Evolutionary conservation across 1,140 invertebrate genomes (phyloP).

Genomic region (Diploscapter pachys): DNA sequence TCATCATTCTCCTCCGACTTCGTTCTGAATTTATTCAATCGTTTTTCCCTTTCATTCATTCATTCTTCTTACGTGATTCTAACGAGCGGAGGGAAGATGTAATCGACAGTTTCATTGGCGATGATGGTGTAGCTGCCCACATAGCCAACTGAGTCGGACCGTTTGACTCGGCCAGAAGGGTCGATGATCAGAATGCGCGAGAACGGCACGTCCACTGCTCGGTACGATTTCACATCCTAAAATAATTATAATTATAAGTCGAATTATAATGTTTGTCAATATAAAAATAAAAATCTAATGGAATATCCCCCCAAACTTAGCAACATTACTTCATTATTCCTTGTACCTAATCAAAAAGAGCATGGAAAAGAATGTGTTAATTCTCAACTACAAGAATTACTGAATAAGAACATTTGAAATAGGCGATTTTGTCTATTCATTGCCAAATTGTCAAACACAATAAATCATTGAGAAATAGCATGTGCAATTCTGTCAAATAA

Average conservation of each 20-base stretch:
- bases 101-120: constrained; percentile 53
- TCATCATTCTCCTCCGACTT: no score
- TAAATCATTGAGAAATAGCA: no score
- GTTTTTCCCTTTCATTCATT: no score
- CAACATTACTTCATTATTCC: background rate
- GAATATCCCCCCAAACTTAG: background rate
- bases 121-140: constrained; percentile 46
- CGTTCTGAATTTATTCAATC: no score
- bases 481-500: no score
- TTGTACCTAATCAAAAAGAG: background rate
- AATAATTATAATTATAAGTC: constrained; percentile 35
- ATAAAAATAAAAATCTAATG: background rate
- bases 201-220: constrained; percentile 89
- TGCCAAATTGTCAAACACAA: no score
- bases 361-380: background rate
- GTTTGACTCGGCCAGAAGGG: constrained; percentile 85
- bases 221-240: constrained; percentile 95
- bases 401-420: no score
- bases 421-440: no score
- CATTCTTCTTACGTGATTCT: background rate
- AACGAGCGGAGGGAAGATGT: constrained; percentile 49
- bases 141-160: constrained; percentile 46
- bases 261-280: background rate
- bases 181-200: constrained; percentile 98
- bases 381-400: no score